Evolutionary conservation across 2,797 vertebrate genomes (phyloP).

Genomic region (Phaenicophaeus curvirostris): DNA sequence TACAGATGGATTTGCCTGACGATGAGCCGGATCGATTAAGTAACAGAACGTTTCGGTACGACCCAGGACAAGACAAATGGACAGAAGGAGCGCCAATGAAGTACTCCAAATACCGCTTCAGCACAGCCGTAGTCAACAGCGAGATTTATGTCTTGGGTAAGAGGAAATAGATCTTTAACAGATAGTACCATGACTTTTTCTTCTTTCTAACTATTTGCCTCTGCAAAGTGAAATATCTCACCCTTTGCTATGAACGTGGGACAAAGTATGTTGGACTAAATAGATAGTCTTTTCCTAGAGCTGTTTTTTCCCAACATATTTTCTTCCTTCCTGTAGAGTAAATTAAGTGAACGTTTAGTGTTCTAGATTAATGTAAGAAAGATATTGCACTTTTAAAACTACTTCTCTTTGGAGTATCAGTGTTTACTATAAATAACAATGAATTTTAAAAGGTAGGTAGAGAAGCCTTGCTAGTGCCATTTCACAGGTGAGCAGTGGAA

Average conservation of each 20-base stretch:
- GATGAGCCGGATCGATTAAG: slow-evolving; percentile 97
- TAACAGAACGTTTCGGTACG: slow-evolving; percentile 89
- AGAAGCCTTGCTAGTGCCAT: background rate
- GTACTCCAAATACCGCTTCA: slow-evolving; percentile 95
- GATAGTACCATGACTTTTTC: slow-evolving; percentile 38
- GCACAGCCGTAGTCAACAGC: slow-evolving; percentile 84
- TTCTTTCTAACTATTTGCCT: slow-evolving; percentile 53
- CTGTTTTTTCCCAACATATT: background rate
- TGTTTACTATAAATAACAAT: background rate
- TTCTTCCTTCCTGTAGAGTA: slow-evolving; percentile 5
- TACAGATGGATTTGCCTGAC: slow-evolving; percentile 85
- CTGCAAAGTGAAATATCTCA: slow-evolving; percentile 45
- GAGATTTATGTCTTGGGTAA: slow-evolving; percentile 97
- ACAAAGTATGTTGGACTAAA: background rate
- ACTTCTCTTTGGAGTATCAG: background rate
- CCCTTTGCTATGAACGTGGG: background rate
- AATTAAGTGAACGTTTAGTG: background rate
- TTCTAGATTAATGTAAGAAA: background rate
- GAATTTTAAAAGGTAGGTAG: background rate
- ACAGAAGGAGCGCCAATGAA: slow-evolving; percentile 88
- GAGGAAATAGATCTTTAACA: slow-evolving; percentile 66
- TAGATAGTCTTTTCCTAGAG: background rate
- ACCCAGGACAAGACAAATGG: slow-evolving; percentile 92
- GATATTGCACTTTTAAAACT: background rate
- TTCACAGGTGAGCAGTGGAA: background rate